Percentiles rank a stretch among this genome's conserved stretches.
Evolutionary conservation across 2,113 vertebrate species (phyloP).

Genomic region (Corythornis cristatus): DNA sequence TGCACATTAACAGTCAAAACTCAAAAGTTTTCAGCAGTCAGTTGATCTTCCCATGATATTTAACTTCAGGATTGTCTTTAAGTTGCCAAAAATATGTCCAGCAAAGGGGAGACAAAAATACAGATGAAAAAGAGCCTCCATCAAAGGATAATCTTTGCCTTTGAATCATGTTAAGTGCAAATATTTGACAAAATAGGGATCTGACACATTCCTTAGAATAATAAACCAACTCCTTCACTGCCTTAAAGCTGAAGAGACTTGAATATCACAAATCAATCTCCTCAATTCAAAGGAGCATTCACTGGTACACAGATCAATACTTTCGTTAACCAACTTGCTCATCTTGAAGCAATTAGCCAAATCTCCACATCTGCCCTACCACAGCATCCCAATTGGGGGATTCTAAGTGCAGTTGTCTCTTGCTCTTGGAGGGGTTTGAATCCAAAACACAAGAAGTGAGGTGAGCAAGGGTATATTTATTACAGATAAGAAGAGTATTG

Average conservation of each 20-base stretch:
- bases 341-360: background rate
- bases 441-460: background rate
- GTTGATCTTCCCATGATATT: background rate
- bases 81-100: background rate
- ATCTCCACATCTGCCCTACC: background rate
- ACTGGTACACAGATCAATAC: background rate
- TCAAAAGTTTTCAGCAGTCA: background rate
- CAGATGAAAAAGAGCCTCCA: background rate
- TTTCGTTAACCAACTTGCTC: background rate
- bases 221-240: accelerated
- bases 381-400: background rate
- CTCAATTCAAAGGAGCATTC: background rate
- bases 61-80: background rate
- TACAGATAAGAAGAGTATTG: background rate
- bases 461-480: too few relatives aligned
- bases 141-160: background rate
- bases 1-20: background rate
- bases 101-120: background rate
- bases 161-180: background rate
- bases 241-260: background rate
- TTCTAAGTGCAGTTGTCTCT: background rate
- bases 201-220: background rate
- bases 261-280: background rate
- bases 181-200: background rate
- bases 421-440: background rate